These are phyloP conservation scores for Periophthalmodon schlosseri DNA, from an alignment of 2,113 vertebrate species.

Conservation along the genomic window DNA sequence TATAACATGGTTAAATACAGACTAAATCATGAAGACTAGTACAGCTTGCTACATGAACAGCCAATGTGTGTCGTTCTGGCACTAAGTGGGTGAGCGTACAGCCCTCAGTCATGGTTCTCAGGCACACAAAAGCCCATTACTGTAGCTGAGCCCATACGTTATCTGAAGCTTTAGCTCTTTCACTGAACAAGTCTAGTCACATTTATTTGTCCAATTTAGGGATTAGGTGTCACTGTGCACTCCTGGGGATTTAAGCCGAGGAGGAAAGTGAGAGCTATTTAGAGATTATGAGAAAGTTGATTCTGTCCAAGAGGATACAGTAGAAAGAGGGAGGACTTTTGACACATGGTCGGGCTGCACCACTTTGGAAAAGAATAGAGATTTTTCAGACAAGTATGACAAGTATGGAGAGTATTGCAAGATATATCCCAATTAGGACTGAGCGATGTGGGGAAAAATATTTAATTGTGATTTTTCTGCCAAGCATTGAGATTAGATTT, in stretches of 20 bases:
- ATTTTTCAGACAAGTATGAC: not conserved
- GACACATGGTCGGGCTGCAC: not conserved
- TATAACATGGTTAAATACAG: too few relatives aligned
- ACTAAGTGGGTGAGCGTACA: constrained; percentile 8
- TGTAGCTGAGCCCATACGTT: constrained; percentile 58
- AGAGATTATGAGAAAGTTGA: constrained; percentile 18
- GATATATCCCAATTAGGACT: too few relatives aligned
- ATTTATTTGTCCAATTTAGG: constrained; percentile 45
- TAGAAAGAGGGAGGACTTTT: constrained; percentile 11
- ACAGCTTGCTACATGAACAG: not conserved
- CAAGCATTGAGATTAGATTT: too few relatives aligned
- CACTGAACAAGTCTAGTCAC: constrained; percentile 47
- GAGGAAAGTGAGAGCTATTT: constrained; percentile 9
- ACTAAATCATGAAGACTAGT: not conserved
- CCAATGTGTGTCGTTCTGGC: constrained; percentile 18
- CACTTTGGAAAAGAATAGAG: not conserved
- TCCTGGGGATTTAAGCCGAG: not conserved
- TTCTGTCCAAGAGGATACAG: not conserved
- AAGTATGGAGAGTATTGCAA: too few relatives aligned
- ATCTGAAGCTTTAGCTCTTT: constrained; percentile 58
- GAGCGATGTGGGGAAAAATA: too few relatives aligned
- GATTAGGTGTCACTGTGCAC: constrained; percentile 31
- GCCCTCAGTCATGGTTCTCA: constrained; percentile 59
- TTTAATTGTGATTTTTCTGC: too few relatives aligned
- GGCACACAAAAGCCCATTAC: constrained; percentile 67